Evolutionary conservation across 2,888 invertebrate genomes (phyloP).

Genomic region (Heliconius cydno): DNA sequence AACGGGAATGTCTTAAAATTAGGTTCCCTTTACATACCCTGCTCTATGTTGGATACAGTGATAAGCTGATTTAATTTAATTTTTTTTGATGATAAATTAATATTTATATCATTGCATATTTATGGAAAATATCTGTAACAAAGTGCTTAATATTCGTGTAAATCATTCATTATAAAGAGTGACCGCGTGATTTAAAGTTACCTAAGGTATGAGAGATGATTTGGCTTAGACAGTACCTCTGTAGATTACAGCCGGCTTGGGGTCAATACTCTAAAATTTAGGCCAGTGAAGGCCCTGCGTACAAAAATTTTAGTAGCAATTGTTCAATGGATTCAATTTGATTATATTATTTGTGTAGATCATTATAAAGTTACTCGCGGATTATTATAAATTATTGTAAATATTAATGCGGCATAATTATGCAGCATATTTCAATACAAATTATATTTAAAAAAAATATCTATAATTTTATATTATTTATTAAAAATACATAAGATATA

Average conservation of each 20-base stretch:
- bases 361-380: no score
- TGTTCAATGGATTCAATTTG: constrained; percentile 27
- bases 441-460: background rate
- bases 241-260: constrained; percentile 44
- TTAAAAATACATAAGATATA: background rate
- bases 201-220: constrained; percentile 12
- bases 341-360: background rate
- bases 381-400: background rate
- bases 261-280: constrained; percentile 70
- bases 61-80: no score
- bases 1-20: no score
- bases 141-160: background rate
- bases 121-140: background rate
- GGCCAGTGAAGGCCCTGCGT: constrained; percentile 60
- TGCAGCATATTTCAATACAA: background rate
- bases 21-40: no score
- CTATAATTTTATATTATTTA: background rate
- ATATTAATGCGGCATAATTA: background rate
- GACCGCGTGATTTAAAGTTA: background rate
- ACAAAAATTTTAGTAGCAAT: constrained; percentile 46
- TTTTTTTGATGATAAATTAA: background rate
- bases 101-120: background rate
- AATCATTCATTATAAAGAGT: constrained; percentile 24
- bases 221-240: constrained; percentile 25
- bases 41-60: no score